Conservation (phyloP, 2,888 invertebrate species). For the Brenthis daphne region DNA sequence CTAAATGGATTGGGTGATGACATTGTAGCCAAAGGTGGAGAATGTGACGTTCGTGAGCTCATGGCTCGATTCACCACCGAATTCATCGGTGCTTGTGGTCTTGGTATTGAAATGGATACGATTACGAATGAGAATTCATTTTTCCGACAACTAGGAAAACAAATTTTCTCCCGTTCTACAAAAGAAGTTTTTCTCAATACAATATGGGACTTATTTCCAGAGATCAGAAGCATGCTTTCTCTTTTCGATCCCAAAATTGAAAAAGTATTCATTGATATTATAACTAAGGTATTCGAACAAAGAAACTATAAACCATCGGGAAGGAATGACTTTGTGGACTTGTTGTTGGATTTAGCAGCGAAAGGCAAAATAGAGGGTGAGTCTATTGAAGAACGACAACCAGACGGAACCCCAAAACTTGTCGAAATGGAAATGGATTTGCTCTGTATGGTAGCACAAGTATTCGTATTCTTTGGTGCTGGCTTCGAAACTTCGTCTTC, state of each 20-base stretch:
- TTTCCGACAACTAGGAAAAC: constrained; percentile 47
- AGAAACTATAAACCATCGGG: constrained; percentile 56
- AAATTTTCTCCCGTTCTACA: constrained; percentile 47
- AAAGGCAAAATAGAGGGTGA: constrained; percentile 59
- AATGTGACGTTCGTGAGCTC: constrained; percentile 48
- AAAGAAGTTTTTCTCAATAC: constrained; percentile 41
- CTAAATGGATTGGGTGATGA: constrained; percentile 45
- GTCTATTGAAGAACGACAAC: constrained; percentile 53
- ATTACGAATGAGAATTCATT: constrained; percentile 51
- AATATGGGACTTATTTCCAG: constrained; percentile 55
- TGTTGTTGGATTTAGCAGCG: constrained; percentile 49
- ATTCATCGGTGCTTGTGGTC: constrained; percentile 57
- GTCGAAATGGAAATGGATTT: constrained; percentile 56
- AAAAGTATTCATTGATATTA: constrained; percentile 45
- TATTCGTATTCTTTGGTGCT: constrained; percentile 67
- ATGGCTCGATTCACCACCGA: constrained; percentile 58
- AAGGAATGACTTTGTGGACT: constrained; percentile 54
- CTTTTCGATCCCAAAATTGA: constrained; percentile 42
- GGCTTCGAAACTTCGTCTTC: constrained; percentile 76
- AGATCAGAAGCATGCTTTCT: constrained; percentile 43
- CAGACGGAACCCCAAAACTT: constrained; percentile 52
- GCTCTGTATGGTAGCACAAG: constrained; percentile 55
- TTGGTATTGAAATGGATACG: constrained; percentile 52
- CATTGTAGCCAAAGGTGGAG: constrained; percentile 45
- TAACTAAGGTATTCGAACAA: constrained; percentile 52